phyloP scores from a whole-genome alignment of 1,140 invertebrate species.

The Eueides isabella region DNA sequence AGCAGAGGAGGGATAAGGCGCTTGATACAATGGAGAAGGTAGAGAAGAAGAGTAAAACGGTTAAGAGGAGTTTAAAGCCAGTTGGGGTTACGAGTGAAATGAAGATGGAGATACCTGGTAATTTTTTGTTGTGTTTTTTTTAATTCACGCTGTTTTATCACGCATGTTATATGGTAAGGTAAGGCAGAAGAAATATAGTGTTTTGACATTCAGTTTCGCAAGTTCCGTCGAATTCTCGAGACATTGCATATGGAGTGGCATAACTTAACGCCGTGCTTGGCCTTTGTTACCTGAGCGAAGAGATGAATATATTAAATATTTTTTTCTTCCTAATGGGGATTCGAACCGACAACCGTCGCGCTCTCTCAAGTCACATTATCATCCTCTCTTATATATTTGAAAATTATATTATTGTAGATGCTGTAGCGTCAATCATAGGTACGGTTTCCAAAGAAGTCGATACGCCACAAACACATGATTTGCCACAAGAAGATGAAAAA shows the following conservation, averaged over 20 bases:
- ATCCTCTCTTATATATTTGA: conserved; percentile 63
- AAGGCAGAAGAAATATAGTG: too few species aligned
- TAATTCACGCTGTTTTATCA: conserved; percentile 57
- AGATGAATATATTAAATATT: too few species aligned
- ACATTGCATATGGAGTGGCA: too few species aligned
- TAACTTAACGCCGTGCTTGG: too few species aligned
- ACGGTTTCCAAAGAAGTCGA: conserved; percentile 47
- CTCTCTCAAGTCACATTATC: too few species aligned
- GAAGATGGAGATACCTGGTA: conserved; percentile 44
- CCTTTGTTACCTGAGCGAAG: too few species aligned
- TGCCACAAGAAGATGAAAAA: conserved; percentile 4
- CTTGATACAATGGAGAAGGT: conserved; percentile 35
- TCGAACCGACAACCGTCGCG: too few species aligned
- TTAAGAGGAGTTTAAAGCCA: conserved; percentile 30
- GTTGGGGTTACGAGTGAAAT: conserved; percentile 22
- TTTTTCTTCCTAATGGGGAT: too few species aligned
- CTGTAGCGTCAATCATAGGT: conserved; percentile 71
- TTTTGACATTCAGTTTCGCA: conserved; percentile 71
- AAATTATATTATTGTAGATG: conserved; percentile 45
- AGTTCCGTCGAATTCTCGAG: too few species aligned
- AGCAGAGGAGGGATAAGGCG: conserved; percentile 41
- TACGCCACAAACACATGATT: conserved; percentile 7
- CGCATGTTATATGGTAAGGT: too few species aligned
- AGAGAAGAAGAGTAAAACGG: conserved; percentile 38
- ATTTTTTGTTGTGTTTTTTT: conserved; percentile 66